These are phyloP conservation scores for Perccottus glenii DNA, from an alignment of 2,113 vertebrate species.

Conservation along the genomic window DNA sequence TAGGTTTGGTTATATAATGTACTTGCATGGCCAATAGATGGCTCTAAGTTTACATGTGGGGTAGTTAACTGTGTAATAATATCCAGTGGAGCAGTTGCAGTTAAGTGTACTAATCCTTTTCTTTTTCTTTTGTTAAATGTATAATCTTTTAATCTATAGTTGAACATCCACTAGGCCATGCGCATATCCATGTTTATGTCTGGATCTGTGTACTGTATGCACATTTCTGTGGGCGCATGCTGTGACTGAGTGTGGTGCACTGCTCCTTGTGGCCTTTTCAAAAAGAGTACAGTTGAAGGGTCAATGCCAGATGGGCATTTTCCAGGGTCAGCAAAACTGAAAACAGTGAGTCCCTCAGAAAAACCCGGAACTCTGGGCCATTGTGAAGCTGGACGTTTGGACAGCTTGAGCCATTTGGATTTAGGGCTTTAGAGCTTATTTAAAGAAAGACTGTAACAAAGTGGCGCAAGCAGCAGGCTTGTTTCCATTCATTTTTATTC, in stretches of 20 bases:
- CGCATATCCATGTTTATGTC: conserved; percentile 41
- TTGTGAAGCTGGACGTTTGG: conserved; percentile 66
- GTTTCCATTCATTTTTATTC: conserved; percentile 33
- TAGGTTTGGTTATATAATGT: conserved; percentile 34
- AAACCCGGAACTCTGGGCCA: conserved; percentile 68
- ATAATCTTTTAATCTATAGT: background rate
- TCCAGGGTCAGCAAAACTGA: conserved; percentile 76
- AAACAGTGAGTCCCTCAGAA: conserved; percentile 72
- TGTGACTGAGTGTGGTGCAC: conserved; percentile 3
- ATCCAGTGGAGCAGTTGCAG: background rate
- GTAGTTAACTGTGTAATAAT: no score
- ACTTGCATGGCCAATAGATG: background rate
- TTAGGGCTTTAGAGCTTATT: conserved; percentile 76
- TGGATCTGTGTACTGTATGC: conserved; percentile 31
- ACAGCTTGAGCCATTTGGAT: conserved; percentile 69
- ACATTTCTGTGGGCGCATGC: conserved; percentile 36
- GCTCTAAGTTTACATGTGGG: conserved; percentile 9
- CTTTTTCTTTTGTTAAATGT: background rate
- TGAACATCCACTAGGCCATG: conserved; percentile 4
- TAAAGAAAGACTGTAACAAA: conserved; percentile 68
- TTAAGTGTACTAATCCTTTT: conserved; percentile 3
- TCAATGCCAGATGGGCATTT: conserved; percentile 74
- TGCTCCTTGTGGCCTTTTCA: conserved; percentile 46
- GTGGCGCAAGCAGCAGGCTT: conserved; percentile 50
- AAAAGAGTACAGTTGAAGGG: conserved; percentile 42